Evolutionary conservation across 2,113 vertebrate species (phyloP).

Genomic region (Pyxicephalus adspersus): DNA sequence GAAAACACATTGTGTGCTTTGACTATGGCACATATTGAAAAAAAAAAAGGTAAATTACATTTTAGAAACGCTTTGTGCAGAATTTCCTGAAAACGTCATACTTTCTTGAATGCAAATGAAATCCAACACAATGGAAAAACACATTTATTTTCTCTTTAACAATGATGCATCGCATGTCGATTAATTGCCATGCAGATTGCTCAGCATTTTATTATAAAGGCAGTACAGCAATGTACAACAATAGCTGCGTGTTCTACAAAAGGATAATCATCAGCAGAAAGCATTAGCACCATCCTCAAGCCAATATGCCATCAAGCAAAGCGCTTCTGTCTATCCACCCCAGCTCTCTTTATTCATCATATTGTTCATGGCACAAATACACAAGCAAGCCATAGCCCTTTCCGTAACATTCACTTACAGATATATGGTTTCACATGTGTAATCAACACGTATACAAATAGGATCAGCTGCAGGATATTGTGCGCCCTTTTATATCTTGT

Average conservation of each 20-base stretch:
- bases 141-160: neutral
- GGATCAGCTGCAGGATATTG: neutral
- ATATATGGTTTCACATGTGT: neutral
- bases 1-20: conserved; percentile 54
- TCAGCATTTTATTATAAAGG: neutral
- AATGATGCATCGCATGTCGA: neutral
- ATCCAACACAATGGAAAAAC: neutral
- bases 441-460: neutral
- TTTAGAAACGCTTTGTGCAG: neutral
- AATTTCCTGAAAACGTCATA: conserved; percentile 15
- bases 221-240: neutral
- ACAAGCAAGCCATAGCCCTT: neutral
- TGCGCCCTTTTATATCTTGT: too few relatives aligned
- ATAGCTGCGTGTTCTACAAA: neutral
- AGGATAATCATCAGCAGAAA: neutral
- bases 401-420: neutral
- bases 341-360: neutral
- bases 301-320: neutral
- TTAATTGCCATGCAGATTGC: neutral
- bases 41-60: conserved; percentile 7
- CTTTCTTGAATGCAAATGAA: neutral
- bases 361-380: neutral
- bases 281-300: neutral
- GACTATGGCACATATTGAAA: neutral
- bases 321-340: neutral